Evolutionary conservation across 2,888 invertebrate species (phyloP).

Genomic region (Leucoma salicis): DNA sequence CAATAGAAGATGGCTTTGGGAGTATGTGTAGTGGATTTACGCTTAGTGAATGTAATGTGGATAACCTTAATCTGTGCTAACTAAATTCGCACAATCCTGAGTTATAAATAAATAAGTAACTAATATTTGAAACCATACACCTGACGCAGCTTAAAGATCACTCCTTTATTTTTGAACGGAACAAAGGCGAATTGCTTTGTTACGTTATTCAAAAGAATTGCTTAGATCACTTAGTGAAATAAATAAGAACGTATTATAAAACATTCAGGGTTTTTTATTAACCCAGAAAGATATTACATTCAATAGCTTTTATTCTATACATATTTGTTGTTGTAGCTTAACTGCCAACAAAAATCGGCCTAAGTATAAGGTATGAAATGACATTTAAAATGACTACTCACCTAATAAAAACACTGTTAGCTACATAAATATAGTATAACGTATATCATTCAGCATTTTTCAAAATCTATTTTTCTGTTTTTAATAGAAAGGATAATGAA

Average conservation of each 20-base stretch:
- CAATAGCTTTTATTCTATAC: too few species aligned
- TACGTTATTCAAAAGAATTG: constrained; percentile 14
- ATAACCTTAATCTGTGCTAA: constrained; percentile 38
- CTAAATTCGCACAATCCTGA: constrained; percentile 23
- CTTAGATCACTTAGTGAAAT: constrained; percentile 21
- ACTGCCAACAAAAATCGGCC: too few species aligned
- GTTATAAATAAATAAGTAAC: constrained; percentile 18
- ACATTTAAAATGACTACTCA: too few species aligned
- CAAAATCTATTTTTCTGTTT: too few species aligned
- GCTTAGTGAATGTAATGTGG: constrained; percentile 28
- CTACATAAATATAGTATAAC: too few species aligned
- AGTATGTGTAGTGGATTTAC: constrained; percentile 29
- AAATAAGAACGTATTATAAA: not conserved
- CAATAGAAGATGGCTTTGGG: constrained; percentile 29
- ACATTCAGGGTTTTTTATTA: not conserved
- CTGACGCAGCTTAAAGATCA: constrained; percentile 7
- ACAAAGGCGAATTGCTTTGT: constrained; percentile 19
- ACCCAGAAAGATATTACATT: not conserved
- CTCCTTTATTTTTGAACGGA: constrained; percentile 6
- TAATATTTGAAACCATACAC: constrained; percentile 41
- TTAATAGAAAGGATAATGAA: too few species aligned
- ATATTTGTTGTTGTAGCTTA: not conserved
- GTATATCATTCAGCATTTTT: too few species aligned
- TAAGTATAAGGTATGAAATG: too few species aligned
- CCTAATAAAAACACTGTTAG: too few species aligned